Evolutionary conservation across 2,888 invertebrate genomes (phyloP), one percentile per base, ranked within the genome.

Genomic region (Eretmocerus hayati): DNA sequence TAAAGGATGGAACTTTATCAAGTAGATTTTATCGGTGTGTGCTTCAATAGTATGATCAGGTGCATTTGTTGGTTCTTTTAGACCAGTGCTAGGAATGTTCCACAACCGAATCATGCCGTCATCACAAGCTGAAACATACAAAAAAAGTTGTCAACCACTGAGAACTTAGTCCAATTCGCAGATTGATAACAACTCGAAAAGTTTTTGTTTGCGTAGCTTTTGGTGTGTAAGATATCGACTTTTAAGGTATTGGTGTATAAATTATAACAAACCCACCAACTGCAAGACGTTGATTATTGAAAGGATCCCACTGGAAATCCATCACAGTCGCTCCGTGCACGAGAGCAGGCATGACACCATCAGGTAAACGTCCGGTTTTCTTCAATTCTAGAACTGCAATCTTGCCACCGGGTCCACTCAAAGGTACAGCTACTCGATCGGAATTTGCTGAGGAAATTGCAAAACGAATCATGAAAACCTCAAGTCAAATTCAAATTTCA

Each of bases 301-400:
- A 94, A 2, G 95, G 95, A 77, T 95, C 93, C 89, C 91, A 96
- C 48, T 85, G 83, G 74, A 95, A 91, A 74, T 96, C 96, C 80
- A 89, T 87, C 31, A 93, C 83, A 60, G 85, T 86, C 58, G 84
- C 85, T 45, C 91, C 87, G 72, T 95, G 92, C 51, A 94, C 87
- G 59, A 96, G 74, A n/a, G 90, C 88, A 30, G 90, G 87, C 59
- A 83, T 84, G 21, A 85, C 89, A 52, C 85, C 88, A 62, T 90
- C 88, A 2, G 85, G 83, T 44, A 88, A 72, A 56, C 87, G 81
- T 8, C 86, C 87, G 0, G 85, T 80, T 62, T 85, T 83, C 18
- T 80, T 82, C 44, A 93, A 74, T 73, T 91, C 90, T 59, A 93
- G 79, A 32, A 95, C 81, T 38, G 89, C 89, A 43, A 95, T 81